A percentile compares a stretch with the other conserved stretches of the same genome.
Evolutionary conservation across 2,113 vertebrate genomes (phyloP).

Genomic region (Scophthalmus maximus): DNA sequence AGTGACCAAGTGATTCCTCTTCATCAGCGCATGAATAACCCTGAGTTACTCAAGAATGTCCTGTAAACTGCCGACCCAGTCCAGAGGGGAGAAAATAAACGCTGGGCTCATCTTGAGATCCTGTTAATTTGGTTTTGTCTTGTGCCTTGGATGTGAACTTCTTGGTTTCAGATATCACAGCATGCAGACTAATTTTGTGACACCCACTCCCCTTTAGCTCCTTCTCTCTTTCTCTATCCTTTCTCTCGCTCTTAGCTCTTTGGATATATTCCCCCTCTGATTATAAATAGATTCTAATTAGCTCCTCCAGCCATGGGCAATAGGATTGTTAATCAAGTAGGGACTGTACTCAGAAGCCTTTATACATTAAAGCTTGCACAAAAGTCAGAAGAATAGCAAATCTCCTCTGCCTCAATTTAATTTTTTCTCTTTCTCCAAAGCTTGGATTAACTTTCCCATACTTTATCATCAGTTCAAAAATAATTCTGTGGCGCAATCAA

Average conservation of each 20-base stretch:
- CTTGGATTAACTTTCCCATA: constrained; percentile 51
- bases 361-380: constrained; percentile 47
- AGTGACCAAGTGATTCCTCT: constrained; percentile 17
- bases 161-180: constrained; percentile 49
- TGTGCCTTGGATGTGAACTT: constrained; percentile 34
- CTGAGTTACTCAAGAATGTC: constrained; percentile 21
- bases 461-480: constrained; percentile 60
- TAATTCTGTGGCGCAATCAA: constrained; percentile 42
- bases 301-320: constrained; percentile 75
- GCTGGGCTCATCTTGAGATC: constrained; percentile 19
- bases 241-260: constrained; percentile 46
- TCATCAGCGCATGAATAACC: constrained; percentile 2
- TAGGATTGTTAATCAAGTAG: constrained; percentile 75
- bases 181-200: constrained; percentile 39
- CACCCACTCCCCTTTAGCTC: constrained; percentile 18
- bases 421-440: constrained; percentile 26
- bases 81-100: constrained; percentile 19
- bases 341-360: constrained; percentile 59
- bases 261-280: constrained; percentile 73
- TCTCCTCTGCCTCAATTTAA: constrained; percentile 52
- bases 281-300: constrained; percentile 85
- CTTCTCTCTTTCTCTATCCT: constrained; percentile 28
- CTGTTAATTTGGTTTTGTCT: constrained; percentile 48
- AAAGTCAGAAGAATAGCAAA: constrained; percentile 68
- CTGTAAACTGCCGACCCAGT: constrained; percentile 18